Conservation (phyloP, 2,888 invertebrate genomes). For the Trypoxylon attenuatum region DNA sequence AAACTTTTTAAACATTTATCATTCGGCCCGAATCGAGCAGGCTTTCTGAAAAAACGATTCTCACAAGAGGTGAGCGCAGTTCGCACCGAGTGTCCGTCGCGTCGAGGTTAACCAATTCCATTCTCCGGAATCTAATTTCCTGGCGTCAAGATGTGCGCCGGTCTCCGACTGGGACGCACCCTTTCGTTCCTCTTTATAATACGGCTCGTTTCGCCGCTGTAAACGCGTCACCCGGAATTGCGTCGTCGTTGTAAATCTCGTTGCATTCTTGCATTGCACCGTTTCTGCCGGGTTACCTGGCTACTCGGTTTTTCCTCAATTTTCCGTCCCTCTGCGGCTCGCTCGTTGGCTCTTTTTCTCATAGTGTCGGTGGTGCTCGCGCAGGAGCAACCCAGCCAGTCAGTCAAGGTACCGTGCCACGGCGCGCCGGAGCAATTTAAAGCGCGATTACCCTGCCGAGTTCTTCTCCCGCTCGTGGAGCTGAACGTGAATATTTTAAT, state of each 20-base stretch:
- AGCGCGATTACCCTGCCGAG: constrained; percentile 42
- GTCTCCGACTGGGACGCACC: constrained; percentile 36
- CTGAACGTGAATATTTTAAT: constrained; percentile 43
- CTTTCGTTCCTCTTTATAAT: constrained; percentile 53
- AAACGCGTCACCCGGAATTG: constrained; percentile 64
- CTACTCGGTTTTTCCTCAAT: background rate
- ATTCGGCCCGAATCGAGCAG: background rate
- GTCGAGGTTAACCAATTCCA: constrained; percentile 57
- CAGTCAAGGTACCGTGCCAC: constrained; percentile 11
- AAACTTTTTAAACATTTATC: constrained; percentile 4
- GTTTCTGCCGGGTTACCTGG: constrained; percentile 2
- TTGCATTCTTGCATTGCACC: constrained; percentile 57
- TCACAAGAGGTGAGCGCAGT: too few species aligned
- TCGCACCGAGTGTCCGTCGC: too few species aligned
- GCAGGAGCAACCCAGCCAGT: background rate
- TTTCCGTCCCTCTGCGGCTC: constrained; percentile 9
- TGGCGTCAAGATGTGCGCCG: constrained; percentile 58
- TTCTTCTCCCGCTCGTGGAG: constrained; percentile 23
- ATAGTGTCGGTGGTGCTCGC: background rate
- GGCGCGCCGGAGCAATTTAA: constrained; percentile 44
- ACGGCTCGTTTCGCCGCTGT: constrained; percentile 55
- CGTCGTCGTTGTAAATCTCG: constrained; percentile 60
- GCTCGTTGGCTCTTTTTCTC: background rate
- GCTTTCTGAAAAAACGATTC: constrained; percentile 36
- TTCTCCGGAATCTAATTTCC: constrained; percentile 67